Conservation (phyloP, 1,140 invertebrate genomes). For the Orius laevigatus region DNA sequence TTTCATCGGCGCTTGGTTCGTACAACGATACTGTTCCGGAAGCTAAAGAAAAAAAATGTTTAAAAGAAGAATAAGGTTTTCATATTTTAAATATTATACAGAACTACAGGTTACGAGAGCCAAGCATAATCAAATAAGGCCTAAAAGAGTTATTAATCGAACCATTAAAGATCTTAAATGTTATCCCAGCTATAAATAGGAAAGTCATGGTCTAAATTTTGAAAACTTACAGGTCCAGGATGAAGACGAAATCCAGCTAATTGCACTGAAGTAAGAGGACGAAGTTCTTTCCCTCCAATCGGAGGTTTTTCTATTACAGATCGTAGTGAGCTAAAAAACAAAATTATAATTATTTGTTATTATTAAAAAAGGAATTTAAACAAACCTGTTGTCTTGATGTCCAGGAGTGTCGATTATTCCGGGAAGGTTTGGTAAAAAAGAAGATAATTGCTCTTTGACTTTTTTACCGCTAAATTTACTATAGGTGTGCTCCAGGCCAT, state of each 20-base stretch:
- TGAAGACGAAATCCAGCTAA: slow-evolving; percentile 88
- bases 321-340: slow-evolving; percentile 56
- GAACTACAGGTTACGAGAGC: not conserved
- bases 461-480: slow-evolving; percentile 98
- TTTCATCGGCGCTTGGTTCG: slow-evolving; percentile 77
- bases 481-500: slow-evolving; percentile 91
- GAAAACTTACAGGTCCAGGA: slow-evolving; percentile 72
- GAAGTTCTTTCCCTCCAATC: slow-evolving; percentile 85
- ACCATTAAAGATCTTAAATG: not conserved
- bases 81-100: too few relatives aligned
- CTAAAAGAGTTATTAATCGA: not conserved
- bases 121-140: not conserved
- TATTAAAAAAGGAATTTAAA: slow-evolving; percentile 8
- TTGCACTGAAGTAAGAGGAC: slow-evolving; percentile 72
- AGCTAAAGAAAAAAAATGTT: slow-evolving; percentile 37
- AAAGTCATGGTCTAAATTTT: too few relatives aligned
- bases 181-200: too few relatives aligned
- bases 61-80: too few relatives aligned
- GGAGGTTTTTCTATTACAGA: slow-evolving; percentile 95
- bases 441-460: slow-evolving; percentile 84
- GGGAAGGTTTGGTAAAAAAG: slow-evolving; percentile 85
- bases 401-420: slow-evolving; percentile 87
- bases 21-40: slow-evolving; percentile 88
- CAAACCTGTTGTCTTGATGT: slow-evolving; percentile 47
- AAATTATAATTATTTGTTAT: slow-evolving; percentile 3